phyloP scores from a whole-genome alignment of 1,140 invertebrate genomes.

The Eueides isabella region DNA sequence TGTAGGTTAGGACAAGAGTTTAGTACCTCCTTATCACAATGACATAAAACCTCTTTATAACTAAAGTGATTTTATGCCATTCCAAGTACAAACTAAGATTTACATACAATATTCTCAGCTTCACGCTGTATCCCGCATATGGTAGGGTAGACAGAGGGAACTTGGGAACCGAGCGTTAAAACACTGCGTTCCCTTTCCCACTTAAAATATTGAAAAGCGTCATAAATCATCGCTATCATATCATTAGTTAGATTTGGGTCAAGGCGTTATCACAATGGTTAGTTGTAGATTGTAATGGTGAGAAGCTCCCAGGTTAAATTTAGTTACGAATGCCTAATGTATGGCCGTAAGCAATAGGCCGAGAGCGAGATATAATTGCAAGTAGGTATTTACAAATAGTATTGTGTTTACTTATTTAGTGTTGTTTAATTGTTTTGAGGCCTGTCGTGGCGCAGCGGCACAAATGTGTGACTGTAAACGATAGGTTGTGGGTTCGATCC shows the following conservation, averaged over 20 bases:
- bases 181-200: too few relatives aligned
- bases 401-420: not conserved
- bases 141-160: too few relatives aligned
- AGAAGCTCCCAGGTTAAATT: constrained; percentile 53
- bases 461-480: too few relatives aligned
- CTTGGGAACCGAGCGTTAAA: too few relatives aligned
- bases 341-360: constrained; percentile 16
- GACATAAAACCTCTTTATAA: too few relatives aligned
- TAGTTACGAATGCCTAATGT: constrained; percentile 33
- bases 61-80: not conserved
- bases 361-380: constrained; percentile 6
- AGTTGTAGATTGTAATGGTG: constrained; percentile 45
- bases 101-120: not conserved
- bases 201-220: constrained; percentile 15
- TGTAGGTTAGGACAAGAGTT: not conserved
- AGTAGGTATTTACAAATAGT: not conserved
- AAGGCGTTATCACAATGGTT: constrained; percentile 51
- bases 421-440: not conserved
- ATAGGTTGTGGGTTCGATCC: too few relatives aligned
- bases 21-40: not conserved
- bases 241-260: constrained; percentile 46
- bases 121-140: too few relatives aligned
- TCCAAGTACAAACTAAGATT: not conserved
- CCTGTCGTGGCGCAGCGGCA: too few relatives aligned
- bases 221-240: constrained; percentile 43